phyloP scores from a whole-genome alignment of 2,797 vertebrate genomes.

The Chromis chromis region DNA sequence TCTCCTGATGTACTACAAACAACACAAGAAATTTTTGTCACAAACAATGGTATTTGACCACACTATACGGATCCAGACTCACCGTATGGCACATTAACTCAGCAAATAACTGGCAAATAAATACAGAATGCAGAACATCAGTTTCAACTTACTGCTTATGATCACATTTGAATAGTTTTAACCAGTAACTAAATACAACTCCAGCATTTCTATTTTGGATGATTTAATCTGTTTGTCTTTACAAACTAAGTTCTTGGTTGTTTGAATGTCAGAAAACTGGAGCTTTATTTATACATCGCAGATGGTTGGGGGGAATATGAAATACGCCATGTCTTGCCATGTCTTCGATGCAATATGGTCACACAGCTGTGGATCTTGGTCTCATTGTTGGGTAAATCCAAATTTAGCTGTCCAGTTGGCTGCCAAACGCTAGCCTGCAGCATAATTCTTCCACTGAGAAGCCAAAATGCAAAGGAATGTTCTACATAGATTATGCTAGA shows the following conservation, averaged over 20 bases:
- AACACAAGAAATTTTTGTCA: neutral
- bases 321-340: slow-evolving; percentile 64
- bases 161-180: slow-evolving; percentile 10
- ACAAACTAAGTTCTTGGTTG: slow-evolving; percentile 39
- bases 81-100: neutral
- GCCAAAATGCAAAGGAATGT: slow-evolving; percentile 75
- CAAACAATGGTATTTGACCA: neutral
- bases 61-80: neutral
- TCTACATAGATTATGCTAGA: slow-evolving; percentile 67
- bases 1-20: neutral
- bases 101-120: slow-evolving; percentile 1
- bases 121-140: neutral
- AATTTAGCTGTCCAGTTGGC: slow-evolving; percentile 80
- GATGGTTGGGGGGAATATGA: slow-evolving; percentile 71
- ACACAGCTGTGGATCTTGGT: slow-evolving; percentile 77
- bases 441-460: slow-evolving; percentile 65
- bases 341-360: slow-evolving; percentile 77
- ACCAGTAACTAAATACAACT: slow-evolving; percentile 2
- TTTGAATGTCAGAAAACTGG: slow-evolving; percentile 49
- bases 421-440: slow-evolving; percentile 70
- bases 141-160: neutral
- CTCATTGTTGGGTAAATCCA: slow-evolving; percentile 78
- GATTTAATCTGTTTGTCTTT: slow-evolving; percentile 24
- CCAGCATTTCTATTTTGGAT: neutral
- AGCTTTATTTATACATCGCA: slow-evolving; percentile 71